Percentiles rank a stretch among this genome's conserved stretches.
Evolutionary conservation across 92 coral and sea anemone genomes (phyloP).

Genomic region (Bergia sp.): DNA sequence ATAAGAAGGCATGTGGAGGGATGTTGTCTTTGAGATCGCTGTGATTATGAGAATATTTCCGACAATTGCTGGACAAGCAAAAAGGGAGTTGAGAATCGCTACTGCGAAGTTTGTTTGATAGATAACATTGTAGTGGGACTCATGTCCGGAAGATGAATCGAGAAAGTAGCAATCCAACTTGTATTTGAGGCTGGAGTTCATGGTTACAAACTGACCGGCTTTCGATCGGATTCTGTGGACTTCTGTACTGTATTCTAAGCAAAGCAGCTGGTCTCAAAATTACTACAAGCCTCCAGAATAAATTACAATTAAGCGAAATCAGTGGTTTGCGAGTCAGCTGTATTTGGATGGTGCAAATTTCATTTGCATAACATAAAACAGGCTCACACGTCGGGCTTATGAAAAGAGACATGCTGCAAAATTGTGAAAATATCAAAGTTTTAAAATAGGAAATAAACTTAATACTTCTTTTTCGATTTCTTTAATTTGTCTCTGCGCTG

Average conservation of each 20-base stretch:
- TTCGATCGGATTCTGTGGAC: no score
- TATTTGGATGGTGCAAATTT: not conserved
- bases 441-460: not conserved
- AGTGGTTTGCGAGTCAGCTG: not conserved
- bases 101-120: not conserved
- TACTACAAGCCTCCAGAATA: not conserved
- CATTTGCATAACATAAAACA: slow-evolving; percentile 3
- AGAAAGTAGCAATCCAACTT: not conserved
- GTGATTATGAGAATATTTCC: slow-evolving; percentile 13
- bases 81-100: slow-evolving; percentile 2
- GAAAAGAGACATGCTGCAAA: not conserved
- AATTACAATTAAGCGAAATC: not conserved
- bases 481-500: not conserved
- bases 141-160: slow-evolving; percentile 3
- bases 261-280: not conserved
- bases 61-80: slow-evolving; percentile 4
- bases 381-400: not conserved
- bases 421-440: not conserved
- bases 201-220: not conserved
- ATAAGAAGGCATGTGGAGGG: slow-evolving; percentile 13
- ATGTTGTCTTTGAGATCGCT: slow-evolving; percentile 7
- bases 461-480: not conserved
- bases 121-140: not conserved
- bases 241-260: no score
- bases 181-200: not conserved